Evolutionary conservation across 2,888 invertebrate species (phyloP).

Genomic region (Lottia scabra): DNA sequence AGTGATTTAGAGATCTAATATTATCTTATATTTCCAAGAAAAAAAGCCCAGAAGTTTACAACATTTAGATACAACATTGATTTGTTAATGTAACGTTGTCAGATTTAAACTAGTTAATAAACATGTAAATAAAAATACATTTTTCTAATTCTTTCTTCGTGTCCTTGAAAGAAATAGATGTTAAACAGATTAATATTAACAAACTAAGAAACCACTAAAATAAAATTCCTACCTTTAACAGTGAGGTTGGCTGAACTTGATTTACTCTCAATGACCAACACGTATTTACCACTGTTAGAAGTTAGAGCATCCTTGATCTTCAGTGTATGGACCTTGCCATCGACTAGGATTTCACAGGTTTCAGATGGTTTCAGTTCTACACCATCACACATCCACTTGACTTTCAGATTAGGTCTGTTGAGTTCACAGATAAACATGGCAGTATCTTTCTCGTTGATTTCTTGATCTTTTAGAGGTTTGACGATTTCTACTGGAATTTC

Average conservation of each 20-base stretch:
- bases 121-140: too few relatives aligned
- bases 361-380: constrained; percentile 87
- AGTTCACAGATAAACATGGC: constrained; percentile 91
- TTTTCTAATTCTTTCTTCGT: too few relatives aligned
- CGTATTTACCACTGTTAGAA: constrained; percentile 61
- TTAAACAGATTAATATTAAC: too few relatives aligned
- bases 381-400: constrained; percentile 85
- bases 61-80: too few relatives aligned
- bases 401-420: constrained; percentile 92
- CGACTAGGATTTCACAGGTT: constrained; percentile 83
- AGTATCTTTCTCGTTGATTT: constrained; percentile 45
- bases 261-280: constrained; percentile 51
- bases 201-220: not conserved
- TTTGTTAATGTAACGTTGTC: too few relatives aligned
- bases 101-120: too few relatives aligned
- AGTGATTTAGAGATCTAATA: too few relatives aligned
- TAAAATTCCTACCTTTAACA: constrained; percentile 54
- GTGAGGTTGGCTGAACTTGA: constrained; percentile 56
- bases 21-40: too few relatives aligned
- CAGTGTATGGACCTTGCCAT: constrained; percentile 71
- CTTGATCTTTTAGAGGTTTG: constrained; percentile 42
- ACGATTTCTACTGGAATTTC: constrained; percentile 46
- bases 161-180: too few relatives aligned
- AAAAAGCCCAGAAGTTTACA: too few relatives aligned
- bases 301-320: constrained; percentile 52